Evolutionary conservation across 2,113 vertebrate species (phyloP).

Genomic region (Coptodon rendalli): DNA sequence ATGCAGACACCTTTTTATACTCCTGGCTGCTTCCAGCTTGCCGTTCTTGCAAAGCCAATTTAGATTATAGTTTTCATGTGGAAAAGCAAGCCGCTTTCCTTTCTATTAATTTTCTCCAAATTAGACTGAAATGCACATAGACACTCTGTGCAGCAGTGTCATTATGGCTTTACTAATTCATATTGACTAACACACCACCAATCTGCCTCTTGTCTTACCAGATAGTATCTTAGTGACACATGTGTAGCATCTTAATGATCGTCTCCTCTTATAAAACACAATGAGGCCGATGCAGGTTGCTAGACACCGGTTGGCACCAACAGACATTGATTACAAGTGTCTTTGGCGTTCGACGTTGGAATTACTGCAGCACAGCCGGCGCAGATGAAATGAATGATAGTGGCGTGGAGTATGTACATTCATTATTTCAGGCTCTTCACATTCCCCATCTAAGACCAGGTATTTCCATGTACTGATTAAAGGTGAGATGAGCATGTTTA

Average conservation of each 20-base stretch:
- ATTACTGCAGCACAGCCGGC: slow-evolving; percentile 18
- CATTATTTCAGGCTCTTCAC: slow-evolving; percentile 53
- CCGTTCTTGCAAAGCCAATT: background rate
- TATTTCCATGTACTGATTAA: slow-evolving; percentile 63
- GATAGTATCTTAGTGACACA: slow-evolving; percentile 44
- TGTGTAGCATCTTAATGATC: slow-evolving; percentile 47
- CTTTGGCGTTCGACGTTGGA: slow-evolving; percentile 19
- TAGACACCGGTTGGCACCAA: slow-evolving; percentile 24
- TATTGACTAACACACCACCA: slow-evolving; percentile 36
- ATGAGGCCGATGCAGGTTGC: slow-evolving; percentile 9
- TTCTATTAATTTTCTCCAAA: background rate
- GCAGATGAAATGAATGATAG: slow-evolving; percentile 28
- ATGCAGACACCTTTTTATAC: background rate
- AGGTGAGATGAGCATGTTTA: slow-evolving; percentile 63
- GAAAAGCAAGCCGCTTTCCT: background rate
- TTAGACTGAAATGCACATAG: slow-evolving; percentile 6
- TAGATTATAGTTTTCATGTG: background rate
- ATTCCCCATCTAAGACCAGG: slow-evolving; percentile 35
- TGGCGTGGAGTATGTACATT: background rate
- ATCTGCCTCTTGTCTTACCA: slow-evolving; percentile 35
- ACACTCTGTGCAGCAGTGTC: background rate
- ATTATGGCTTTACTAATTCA: slow-evolving; percentile 33
- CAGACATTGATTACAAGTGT: slow-evolving; percentile 46
- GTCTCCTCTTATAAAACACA: slow-evolving; percentile 1
- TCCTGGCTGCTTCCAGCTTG: background rate